Evolutionary conservation across 2,888 invertebrate genomes (phyloP), one percentile per base, ranked within the genome.

Genomic region (Lucinisca nassula): DNA sequence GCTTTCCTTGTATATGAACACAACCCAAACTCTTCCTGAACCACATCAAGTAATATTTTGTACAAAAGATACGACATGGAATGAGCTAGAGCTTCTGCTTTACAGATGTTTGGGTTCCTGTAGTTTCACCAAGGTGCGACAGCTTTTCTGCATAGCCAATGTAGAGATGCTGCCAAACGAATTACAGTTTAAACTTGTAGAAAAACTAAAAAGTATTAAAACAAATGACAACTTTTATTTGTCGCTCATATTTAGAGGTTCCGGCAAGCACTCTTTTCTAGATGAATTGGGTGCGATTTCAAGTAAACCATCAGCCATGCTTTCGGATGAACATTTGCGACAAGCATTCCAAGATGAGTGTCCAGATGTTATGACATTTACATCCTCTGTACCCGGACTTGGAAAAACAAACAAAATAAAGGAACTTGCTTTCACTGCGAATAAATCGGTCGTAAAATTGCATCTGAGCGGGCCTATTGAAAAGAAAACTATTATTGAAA

Each of bases 11-110:
- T 92, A 90, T 72, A 32, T 58, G 8, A 91, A 90, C 37, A 92
- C 92, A 49, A 87, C 90, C 14, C 55, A 87, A n/a, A 40, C 45
- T 27, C 70, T 92, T 32, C 93, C 93, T 10, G 85, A 90, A 40
- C 84, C 93, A 12, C 84, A 85, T 37, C 91, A 93, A 38, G 61
- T 93, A 17, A 76, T 93, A 12, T 87, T 93, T 21, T 93, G 93
- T 55, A 75, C 82, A 10, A 67, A 76, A 51, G 87, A 90, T 27
- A 93, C 93, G 51, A 70, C 67, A 49, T 88, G 88, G 88, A 85
- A 89, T 79, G 92, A 93, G 67, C 72, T 93, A 10, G 78, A 86
- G 12, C 75, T 93, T 17, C 58, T 93, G 14, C 24, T 93, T 0
- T 67, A 79, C 17, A 38, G 93, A 35, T 93, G 93, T 84, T n/a